Evolutionary conservation across 2,888 invertebrate genomes (phyloP), one percentile per base, ranked within the genome.

Genomic region (Agriotes lineatus): DNA sequence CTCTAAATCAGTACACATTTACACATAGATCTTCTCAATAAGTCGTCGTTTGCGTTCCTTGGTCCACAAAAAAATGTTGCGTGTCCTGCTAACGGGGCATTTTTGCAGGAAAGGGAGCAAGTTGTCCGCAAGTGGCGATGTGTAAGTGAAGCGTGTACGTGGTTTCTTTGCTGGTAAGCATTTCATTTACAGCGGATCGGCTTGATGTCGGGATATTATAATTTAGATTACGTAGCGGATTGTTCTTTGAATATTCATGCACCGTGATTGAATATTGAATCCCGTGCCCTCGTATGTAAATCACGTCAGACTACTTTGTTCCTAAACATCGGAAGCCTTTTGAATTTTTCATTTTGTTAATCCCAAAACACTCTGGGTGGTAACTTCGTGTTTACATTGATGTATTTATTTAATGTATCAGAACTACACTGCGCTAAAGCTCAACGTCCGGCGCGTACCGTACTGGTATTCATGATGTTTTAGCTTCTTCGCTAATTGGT

Each of bases 231-330:
- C 58, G 56, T 45, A 48, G 67, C 62, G 62, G 62, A 67, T 70
- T 67, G 63, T 63, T 63, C 67, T 59, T 67, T 70, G 70, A 70
- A 70, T 67, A 70, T 70, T 67, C 70, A 70, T 70, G 58, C 9
- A 52, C 59, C 25, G 63, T 70, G 70, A 70, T 70, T 70, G 70
- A 70, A 70, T 70, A 67, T 67, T 59, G 70, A 60, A 67, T 63
- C 58, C 56, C 48, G 66, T 62, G 69, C 60, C 48, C 61, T 65
- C 65, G 60, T 57, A 69, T 69, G 69, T 54, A 69, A 69, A 69
- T 69, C 39, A 66, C 60, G 64, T 65, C 56, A 62, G 45, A 64
- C 56, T 61, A 61, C 69, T 61, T 56, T 65, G 69, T 61, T 65
- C 39, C 65, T 65, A 59, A 63, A 70, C 57, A 67, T 62, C 48